Evolutionary conservation across 23 tunicate genomes (phyloP), one percentile per base, ranked within the genome.

Genomic region (Styela clava): DNA sequence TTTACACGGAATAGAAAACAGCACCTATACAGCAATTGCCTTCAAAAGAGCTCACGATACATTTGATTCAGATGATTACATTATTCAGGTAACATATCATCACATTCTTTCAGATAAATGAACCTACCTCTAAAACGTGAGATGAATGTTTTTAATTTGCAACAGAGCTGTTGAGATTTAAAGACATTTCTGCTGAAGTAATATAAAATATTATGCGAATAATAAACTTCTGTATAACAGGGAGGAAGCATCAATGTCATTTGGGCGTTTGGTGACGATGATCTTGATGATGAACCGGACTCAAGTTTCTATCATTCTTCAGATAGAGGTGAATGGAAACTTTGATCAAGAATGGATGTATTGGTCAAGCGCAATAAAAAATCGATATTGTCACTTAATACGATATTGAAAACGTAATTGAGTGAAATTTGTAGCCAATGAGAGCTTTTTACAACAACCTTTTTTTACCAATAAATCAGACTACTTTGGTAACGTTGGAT

Each of bases 261-360:
- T 0, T 76, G 81, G 81, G 81, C 81, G 27, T 76, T 18, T 52
- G 81, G 81, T 22, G 65, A 76, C 9, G 65, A 52, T 36, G 81
- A 76, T 44, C 23, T 76, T 67, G 31, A 36, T 25, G 52, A 23
- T 23, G 56, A 44, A 44, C 81, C 81, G 7, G 81, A 52, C 26
- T 26, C 33, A 52, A 25, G 62, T 1, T 52, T 44, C 33, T 76
- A 76, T 44, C 81, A 76, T 52, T 7, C 30, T 21, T 16, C 16
- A 7, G 24, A 76, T 29, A 51, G 81, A 52, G 81, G 81, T 76
- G 21, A 18, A 16, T 1, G 19, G 71, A 25, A 25, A 67, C 24
- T 64, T 64, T 64, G 5, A 44, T 44, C 56, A 5, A 5, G 12
- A 5, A 44, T 44, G 56, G 12, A 5, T 12, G 7, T 44, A 44